phyloP scores from a whole-genome alignment of 2,888 invertebrate species.

The Thymelicus sylvestris region DNA sequence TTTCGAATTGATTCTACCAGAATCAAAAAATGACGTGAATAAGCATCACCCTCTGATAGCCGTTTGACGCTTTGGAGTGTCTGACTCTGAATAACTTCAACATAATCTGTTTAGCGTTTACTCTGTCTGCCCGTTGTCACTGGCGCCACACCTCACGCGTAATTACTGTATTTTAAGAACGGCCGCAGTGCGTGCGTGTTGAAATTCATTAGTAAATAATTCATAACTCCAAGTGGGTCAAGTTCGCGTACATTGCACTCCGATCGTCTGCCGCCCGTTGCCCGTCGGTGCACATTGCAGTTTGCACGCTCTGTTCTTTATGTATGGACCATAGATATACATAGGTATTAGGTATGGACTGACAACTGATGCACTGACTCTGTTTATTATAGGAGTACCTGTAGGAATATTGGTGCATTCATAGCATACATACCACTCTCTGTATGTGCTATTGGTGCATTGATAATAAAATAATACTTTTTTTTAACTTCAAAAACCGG shows the following conservation, averaged over 20 bases:
- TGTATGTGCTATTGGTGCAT: too few species aligned
- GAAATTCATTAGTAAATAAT: slow-evolving; percentile 61
- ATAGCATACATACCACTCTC: too few species aligned
- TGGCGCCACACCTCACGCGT: slow-evolving; percentile 37
- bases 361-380: not conserved
- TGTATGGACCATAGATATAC: too few species aligned
- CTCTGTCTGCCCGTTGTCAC: slow-evolving; percentile 31
- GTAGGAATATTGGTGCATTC: not conserved
- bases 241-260: slow-evolving; percentile 60
- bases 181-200: slow-evolving; percentile 50
- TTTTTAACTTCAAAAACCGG: too few species aligned
- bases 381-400: not conserved
- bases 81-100: too few species aligned
- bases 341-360: not conserved
- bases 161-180: slow-evolving; percentile 49
- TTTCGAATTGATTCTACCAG: too few species aligned
- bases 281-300: not conserved
- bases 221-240: slow-evolving; percentile 70
- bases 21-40: too few species aligned
- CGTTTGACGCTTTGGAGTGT: too few species aligned
- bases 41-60: too few species aligned
- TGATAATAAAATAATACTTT: too few species aligned
- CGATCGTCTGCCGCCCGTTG: slow-evolving; percentile 7
- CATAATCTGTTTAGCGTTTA: too few species aligned
- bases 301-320: too few species aligned